phyloP scores from a whole-genome alignment of 2,888 invertebrate genomes.

The Lochmaea capreae region DNA sequence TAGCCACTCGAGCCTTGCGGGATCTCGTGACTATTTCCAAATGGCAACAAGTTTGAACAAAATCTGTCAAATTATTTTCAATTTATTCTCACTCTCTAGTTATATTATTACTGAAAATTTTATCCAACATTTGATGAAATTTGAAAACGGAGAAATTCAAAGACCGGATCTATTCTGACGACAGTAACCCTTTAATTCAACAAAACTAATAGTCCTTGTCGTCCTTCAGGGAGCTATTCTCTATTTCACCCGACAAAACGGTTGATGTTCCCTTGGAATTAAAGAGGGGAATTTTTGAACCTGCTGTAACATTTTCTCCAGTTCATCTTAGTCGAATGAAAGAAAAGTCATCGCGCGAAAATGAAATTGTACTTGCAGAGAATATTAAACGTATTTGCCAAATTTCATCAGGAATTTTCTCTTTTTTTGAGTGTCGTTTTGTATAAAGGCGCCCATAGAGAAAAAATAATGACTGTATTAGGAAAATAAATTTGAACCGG shows the following conservation, averaged over 20 bases:
- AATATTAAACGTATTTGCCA: slow-evolving; percentile 45
- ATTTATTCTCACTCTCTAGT: too few species aligned
- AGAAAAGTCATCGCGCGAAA: slow-evolving; percentile 44
- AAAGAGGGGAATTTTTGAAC: slow-evolving; percentile 31
- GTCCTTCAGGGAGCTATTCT: slow-evolving; percentile 17
- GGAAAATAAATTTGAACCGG: neutral
- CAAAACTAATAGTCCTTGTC: slow-evolving; percentile 9
- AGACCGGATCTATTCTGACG: too few species aligned
- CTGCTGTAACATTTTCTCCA: slow-evolving; percentile 22
- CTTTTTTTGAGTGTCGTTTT: slow-evolving; percentile 16
- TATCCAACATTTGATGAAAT: too few species aligned
- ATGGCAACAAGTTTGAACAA: too few species aligned
- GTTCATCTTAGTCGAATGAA: slow-evolving; percentile 45
- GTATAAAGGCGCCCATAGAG: neutral
- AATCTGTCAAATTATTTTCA: too few species aligned
- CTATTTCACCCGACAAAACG: slow-evolving; percentile 8
- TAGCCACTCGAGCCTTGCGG: too few species aligned
- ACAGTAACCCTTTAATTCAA: slow-evolving; percentile 11
- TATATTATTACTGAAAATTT: too few species aligned
- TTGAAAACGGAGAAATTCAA: too few species aligned
- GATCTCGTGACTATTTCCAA: too few species aligned
- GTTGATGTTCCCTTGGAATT: slow-evolving; percentile 20
- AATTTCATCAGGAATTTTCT: slow-evolving; percentile 30
- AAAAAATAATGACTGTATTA: neutral
- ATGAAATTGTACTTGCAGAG: slow-evolving; percentile 47